Percentiles rank a stretch among this genome's conserved stretches.
Conservation (phyloP, 2,797 vertebrate species). For the Schizothorax lantsangensis region DNA sequence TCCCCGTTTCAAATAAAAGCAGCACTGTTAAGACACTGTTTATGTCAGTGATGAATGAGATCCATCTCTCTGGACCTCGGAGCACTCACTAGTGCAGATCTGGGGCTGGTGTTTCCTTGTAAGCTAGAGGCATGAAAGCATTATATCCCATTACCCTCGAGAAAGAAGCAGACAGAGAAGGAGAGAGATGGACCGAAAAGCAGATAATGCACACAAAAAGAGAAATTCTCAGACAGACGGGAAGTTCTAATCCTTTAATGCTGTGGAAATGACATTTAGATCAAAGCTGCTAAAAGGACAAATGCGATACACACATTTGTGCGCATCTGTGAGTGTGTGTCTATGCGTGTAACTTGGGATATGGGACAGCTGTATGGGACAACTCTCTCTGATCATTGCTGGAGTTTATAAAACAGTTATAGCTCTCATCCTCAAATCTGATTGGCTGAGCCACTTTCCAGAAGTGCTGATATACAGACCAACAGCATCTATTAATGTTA, state of each 20-base stretch:
- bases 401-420: background rate
- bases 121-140: constrained; percentile 16
- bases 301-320: constrained; percentile 28
- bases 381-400: background rate
- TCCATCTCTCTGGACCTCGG: background rate
- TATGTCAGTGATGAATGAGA: constrained; percentile 37
- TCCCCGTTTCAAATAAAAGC: background rate
- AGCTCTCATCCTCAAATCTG: background rate
- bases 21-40: background rate
- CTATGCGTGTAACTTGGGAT: background rate
- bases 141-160: constrained; percentile 17
- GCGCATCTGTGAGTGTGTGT: constrained; percentile 3
- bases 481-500: background rate
- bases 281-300: constrained; percentile 48
- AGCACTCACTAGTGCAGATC: constrained; percentile 8
- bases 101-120: background rate
- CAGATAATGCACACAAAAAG: constrained; percentile 31
- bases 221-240: constrained; percentile 38
- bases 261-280: constrained; percentile 36
- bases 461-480: no score
- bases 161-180: constrained; percentile 7
- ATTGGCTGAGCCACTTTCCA: no score
- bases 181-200: constrained; percentile 15
- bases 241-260: constrained; percentile 48
- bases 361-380: background rate